Evolutionary conservation across 2,888 invertebrate genomes (phyloP), one percentile per base, ranked within the genome.

Genomic region (Tetranychus piercei): DNA sequence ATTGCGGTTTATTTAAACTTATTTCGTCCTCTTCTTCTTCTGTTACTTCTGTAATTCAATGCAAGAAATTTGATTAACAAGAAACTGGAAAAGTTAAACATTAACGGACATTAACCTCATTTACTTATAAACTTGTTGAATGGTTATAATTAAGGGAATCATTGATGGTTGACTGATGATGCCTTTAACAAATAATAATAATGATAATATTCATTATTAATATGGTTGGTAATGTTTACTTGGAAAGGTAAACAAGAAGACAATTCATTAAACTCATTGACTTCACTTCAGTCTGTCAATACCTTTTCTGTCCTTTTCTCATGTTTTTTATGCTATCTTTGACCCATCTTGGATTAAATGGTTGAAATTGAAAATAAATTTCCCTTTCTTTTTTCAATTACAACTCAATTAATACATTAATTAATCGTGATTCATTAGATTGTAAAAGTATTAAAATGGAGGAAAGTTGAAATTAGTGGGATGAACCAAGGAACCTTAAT

Each of bases 71-170:
- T 55, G 9, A 55, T 15, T 55, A 7, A 55, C 55, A 55, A 15
- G 55, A 55, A 15, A 15, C 9, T 15, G 55, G 15, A 15, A 15
- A 55, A 15, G 55, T 15, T 55, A 15, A 15, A 55, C 9, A 55
- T 55, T 55, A 55, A 55, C 55, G 55, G 55, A 55, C 55, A 55
- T 55, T 55, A 55, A 55, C 55, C 55, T 55, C 55, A 55, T 55
- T 55, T 55, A 55, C 55, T 34, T 34, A 34, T 34, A 34, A 34
- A 34, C 55, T 55, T 55, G 9, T 55, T 55, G 11, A 55, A 55
- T 55, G 55, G 15, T 55, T 15, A 55, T 55, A 55, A 55, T 55
- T 55, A 55, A 55, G 9, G 55, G 15, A 55, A 55, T 55, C 55
- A 55, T 55, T 55, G 55, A 55, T 55, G 55, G 55, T 55, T 55